Percentiles rank a stretch among this genome's conserved stretches.
These are phyloP conservation scores for Mustelus asterias DNA, from an alignment of 2,113 vertebrate genomes.

Conservation along the genomic window DNA sequence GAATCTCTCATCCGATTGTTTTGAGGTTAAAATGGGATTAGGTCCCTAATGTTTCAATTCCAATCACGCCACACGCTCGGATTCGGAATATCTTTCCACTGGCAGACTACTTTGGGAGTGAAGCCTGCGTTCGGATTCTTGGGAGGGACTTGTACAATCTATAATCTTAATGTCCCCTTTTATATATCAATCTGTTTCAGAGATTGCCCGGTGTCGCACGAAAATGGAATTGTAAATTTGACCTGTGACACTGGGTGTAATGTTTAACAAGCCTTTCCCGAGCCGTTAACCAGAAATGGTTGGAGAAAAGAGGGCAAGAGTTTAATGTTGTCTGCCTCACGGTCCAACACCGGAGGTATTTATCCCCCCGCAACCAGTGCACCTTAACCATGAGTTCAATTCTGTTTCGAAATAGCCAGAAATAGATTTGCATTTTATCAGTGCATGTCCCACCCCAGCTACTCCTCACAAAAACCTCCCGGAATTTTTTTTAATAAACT, in stretches of 20 bases:
- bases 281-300: background rate
- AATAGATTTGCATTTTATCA: background rate
- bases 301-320: background rate
- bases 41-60: too few species aligned
- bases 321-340: background rate
- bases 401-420: background rate
- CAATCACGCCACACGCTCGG: background rate
- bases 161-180: background rate
- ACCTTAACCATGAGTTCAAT: background rate
- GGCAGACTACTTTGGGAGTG: background rate
- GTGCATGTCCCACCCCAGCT: background rate
- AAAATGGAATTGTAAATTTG: background rate
- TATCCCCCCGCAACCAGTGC: too few species aligned
- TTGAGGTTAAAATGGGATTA: background rate
- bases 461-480: background rate
- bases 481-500: background rate
- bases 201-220: background rate
- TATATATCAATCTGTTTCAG: background rate
- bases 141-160: background rate
- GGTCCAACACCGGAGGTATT: too few species aligned
- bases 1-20: background rate
- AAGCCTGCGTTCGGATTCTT: background rate
- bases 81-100: background rate
- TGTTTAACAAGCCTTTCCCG: background rate
- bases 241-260: background rate